phyloP scores from a whole-genome alignment of 2,797 vertebrate genomes.

The Xenops minutus region DNA sequence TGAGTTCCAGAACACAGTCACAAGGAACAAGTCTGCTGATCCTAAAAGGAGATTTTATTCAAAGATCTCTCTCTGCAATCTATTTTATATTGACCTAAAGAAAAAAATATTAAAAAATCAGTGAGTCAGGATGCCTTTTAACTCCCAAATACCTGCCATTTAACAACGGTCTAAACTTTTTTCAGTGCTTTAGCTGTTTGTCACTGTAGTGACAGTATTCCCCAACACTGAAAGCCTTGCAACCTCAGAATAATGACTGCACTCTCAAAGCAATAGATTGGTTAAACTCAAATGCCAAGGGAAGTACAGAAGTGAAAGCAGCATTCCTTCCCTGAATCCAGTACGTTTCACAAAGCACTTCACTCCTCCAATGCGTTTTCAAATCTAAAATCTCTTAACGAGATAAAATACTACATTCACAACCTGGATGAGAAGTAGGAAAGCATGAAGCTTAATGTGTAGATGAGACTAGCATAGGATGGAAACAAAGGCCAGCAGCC shows the following conservation, averaged over 20 bases:
- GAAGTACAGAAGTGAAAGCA: neutral
- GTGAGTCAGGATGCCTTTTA: neutral
- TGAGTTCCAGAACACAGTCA: neutral
- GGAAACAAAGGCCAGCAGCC: neutral
- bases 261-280: neutral
- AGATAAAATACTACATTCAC: neutral
- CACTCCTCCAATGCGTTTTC: neutral
- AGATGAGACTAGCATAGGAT: neutral
- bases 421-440: neutral
- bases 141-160: neutral
- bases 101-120: neutral
- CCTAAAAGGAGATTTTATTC: neutral
- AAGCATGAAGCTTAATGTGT: neutral
- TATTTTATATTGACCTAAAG: neutral
- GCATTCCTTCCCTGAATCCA: neutral
- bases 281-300: neutral
- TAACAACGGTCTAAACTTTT: neutral
- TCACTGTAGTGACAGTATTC: neutral
- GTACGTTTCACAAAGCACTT: neutral
- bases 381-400: neutral
- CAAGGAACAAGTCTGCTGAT: slow-evolving; percentile 20
- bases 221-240: neutral
- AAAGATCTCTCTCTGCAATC: neutral
- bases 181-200: neutral
- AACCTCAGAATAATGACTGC: neutral